Evolutionary conservation across 2,113 vertebrate genomes (phyloP).

Genomic region (Lophotis ruficrista): DNA sequence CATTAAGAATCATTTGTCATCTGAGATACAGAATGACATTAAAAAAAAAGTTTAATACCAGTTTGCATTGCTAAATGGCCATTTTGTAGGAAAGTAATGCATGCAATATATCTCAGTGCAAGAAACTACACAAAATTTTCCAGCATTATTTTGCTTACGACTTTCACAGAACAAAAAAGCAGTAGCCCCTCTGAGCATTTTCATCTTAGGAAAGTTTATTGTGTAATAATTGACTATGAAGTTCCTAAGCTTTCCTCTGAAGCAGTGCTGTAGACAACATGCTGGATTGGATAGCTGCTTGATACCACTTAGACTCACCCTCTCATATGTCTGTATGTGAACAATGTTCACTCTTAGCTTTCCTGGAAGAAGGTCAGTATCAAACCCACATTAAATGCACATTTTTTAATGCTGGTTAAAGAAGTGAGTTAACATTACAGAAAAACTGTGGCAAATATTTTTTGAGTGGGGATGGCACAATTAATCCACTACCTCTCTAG

Average conservation of each 20-base stretch:
- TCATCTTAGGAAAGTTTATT: background rate
- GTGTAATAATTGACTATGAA: background rate
- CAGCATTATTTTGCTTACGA: background rate
- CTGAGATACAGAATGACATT: background rate
- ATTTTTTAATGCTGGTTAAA: background rate
- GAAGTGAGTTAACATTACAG: background rate
- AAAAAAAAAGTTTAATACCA: background rate
- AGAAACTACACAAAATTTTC: background rate
- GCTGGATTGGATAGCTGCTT: too few species aligned
- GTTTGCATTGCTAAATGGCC: background rate
- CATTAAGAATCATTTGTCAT: background rate
- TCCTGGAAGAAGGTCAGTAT: background rate
- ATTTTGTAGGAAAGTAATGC: background rate
- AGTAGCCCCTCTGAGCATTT: fast-evolving
- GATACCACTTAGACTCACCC: background rate
- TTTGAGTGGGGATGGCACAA: background rate
- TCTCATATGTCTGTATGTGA: fast-evolving
- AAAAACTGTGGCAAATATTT: background rate
- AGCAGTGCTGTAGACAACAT: background rate
- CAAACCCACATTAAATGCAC: background rate
- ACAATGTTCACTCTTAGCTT: background rate
- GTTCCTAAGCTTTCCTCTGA: background rate
- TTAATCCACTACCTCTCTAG: too few species aligned
- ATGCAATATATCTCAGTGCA: background rate
- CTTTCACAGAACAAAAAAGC: background rate